phyloP scores from a whole-genome alignment of 2,113 vertebrate species.

The Dissostichus mawsoni region DNA sequence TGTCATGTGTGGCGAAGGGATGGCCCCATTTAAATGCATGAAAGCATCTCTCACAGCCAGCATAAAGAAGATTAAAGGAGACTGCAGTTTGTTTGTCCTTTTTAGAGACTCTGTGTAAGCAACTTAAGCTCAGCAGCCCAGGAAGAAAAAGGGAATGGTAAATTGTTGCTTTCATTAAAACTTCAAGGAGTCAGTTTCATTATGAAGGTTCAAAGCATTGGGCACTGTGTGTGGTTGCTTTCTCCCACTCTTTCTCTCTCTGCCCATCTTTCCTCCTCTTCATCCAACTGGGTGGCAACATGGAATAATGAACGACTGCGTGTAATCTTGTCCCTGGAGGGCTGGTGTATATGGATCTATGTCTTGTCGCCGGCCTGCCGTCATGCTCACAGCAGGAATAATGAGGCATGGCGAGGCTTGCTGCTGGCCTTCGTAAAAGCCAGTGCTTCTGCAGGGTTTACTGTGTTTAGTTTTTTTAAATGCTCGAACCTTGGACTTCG shows the following conservation, averaged over 20 bases:
- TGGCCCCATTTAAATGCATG: constrained; percentile 86
- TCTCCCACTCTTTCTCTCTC: neutral
- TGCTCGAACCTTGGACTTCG: neutral
- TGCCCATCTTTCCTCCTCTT: constrained; percentile 18
- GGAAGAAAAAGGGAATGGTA: constrained; percentile 75
- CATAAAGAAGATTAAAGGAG: constrained; percentile 83
- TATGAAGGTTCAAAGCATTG: constrained; percentile 80
- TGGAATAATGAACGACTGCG: constrained; percentile 55
- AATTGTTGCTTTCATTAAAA: constrained; percentile 86
- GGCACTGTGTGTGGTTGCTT: constrained; percentile 58
- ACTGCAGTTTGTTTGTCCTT: constrained; percentile 39
- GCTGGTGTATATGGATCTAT: constrained; percentile 19
- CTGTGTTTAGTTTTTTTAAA: neutral
- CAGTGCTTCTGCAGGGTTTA: constrained; percentile 18
- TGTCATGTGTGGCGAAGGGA: constrained; percentile 61
- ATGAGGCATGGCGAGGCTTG: constrained; percentile 46
- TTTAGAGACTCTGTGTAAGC: constrained; percentile 51
- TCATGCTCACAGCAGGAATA: constrained; percentile 34
- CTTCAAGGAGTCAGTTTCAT: constrained; percentile 82
- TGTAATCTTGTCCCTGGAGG: constrained; percentile 47
- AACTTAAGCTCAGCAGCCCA: constrained; percentile 59
- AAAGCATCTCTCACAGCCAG: constrained; percentile 54
- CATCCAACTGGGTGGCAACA: constrained; percentile 13
- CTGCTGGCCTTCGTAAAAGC: constrained; percentile 38
- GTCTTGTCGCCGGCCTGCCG: constrained; percentile 2